phyloP scores from a whole-genome alignment of 1,140 invertebrate species.

The Manduca sexta region DNA sequence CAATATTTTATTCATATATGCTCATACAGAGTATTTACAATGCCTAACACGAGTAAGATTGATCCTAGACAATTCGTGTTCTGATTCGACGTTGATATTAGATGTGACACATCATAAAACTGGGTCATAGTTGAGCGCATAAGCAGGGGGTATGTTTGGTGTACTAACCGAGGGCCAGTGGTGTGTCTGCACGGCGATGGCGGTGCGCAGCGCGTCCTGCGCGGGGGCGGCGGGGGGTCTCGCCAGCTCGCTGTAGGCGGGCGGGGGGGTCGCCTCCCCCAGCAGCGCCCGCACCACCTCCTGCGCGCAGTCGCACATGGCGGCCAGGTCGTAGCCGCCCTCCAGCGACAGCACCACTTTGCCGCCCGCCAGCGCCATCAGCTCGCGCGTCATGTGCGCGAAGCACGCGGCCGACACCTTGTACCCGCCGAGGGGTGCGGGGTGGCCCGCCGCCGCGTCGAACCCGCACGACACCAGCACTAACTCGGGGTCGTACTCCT shows the following conservation, averaged over 20 bases:
- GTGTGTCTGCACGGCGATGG: constrained; percentile 84
- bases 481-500: constrained; percentile 95
- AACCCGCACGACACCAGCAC: constrained; percentile 98
- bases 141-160: neutral
- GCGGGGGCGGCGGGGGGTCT: constrained; percentile 88
- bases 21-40: too few relatives aligned
- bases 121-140: neutral
- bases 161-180: constrained; percentile 41
- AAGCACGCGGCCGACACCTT: constrained; percentile 95
- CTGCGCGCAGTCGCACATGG: constrained; percentile 98
- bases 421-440: constrained; percentile 95
- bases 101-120: neutral
- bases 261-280: constrained; percentile 85
- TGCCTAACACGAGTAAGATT: too few relatives aligned
- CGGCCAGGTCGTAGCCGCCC: constrained; percentile 96
- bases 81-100: neutral
- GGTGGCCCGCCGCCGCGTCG: constrained; percentile 95
- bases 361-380: constrained; percentile 92
- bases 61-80: too few relatives aligned
- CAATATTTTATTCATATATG: too few relatives aligned
- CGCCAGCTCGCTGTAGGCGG: constrained; percentile 85
- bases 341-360: constrained; percentile 92
- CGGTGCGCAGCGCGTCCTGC: constrained; percentile 89
- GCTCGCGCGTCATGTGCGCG: constrained; percentile 95
- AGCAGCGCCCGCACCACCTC: constrained; percentile 94